phyloP scores from a whole-genome alignment of 2,113 vertebrate genomes.

The Pachycephala philippinensis region DNA sequence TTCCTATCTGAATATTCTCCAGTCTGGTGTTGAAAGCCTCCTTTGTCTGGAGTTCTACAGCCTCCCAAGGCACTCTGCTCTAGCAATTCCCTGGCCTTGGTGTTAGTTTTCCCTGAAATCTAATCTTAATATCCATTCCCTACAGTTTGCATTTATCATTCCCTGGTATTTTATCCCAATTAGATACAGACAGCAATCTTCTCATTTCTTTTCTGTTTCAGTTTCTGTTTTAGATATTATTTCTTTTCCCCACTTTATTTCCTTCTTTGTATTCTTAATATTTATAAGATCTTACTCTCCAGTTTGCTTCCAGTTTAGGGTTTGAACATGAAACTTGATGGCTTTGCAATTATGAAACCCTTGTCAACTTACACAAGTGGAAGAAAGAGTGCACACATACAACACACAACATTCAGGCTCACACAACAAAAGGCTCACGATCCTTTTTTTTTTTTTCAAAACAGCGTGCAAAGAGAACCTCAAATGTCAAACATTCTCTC shows the following conservation, averaged over 20 bases:
- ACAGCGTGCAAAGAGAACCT: neutral
- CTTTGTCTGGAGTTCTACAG: neutral
- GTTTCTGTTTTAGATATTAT: neutral
- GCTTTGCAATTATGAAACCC: neutral
- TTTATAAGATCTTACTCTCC: neutral
- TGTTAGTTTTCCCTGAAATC: neutral
- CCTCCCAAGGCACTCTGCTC: neutral
- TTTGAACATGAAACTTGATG: neutral
- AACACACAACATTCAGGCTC: neutral
- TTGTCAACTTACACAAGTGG: neutral
- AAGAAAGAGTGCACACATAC: neutral
- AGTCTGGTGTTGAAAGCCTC: neutral
- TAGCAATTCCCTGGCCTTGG: neutral
- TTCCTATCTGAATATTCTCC: neutral
- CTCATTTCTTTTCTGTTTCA: neutral
- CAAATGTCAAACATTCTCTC: neutral
- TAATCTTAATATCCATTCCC: neutral
- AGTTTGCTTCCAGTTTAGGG: neutral
- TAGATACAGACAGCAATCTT: neutral
- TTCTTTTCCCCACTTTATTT: neutral
- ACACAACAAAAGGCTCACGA: too few relatives aligned
- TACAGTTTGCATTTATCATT: neutral
- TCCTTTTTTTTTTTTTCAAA: neutral
- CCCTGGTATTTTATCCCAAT: neutral
- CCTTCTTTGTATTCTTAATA: neutral